A percentile compares a stretch with the other conserved stretches of the same genome.
Evolutionary conservation across 2,797 vertebrate species (phyloP).

Genomic region (Malacoctenus gilli): DNA sequence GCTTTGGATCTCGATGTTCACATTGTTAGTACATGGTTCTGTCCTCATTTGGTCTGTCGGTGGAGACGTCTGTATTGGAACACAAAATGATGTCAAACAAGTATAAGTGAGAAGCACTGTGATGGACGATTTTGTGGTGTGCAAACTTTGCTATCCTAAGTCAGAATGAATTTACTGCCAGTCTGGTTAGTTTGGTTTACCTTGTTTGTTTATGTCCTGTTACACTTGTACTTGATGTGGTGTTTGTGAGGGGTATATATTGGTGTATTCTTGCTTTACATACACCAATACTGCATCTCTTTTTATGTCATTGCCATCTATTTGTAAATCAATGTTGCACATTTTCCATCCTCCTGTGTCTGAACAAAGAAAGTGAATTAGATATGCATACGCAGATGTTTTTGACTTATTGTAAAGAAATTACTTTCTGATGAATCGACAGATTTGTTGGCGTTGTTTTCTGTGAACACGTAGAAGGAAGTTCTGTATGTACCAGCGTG

Average conservation of each 20-base stretch:
- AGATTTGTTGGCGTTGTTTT: slow-evolving; percentile 23
- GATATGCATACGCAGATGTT: slow-evolving; percentile 6
- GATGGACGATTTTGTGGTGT: slow-evolving; percentile 9
- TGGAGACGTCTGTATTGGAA: slow-evolving; percentile 42
- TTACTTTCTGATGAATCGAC: not conserved
- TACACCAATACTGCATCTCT: slow-evolving; percentile 30
- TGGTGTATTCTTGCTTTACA: slow-evolving; percentile 33
- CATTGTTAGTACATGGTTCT: slow-evolving; percentile 53
- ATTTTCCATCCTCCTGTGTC: slow-evolving; percentile 15
- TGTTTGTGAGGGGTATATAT: slow-evolving; percentile 24
- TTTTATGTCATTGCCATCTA: slow-evolving; percentile 38
- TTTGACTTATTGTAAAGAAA: not conserved
- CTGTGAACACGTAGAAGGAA: slow-evolving; percentile 20
- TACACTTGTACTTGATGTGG: slow-evolving; percentile 9
- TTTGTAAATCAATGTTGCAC: slow-evolving; percentile 38
- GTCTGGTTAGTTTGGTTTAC: slow-evolving; percentile 5
- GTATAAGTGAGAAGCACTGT: slow-evolving; percentile 10
- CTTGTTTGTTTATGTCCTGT: slow-evolving; percentile 18
- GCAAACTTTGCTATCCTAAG: not conserved
- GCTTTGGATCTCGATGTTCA: slow-evolving; percentile 57
- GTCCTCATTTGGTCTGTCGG: slow-evolving; percentile 63
- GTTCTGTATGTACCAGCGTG: slow-evolving; percentile 21
- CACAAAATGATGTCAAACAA: slow-evolving; percentile 9
- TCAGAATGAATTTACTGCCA: slow-evolving; percentile 1
- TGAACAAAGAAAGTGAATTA: slow-evolving; percentile 12